Evolutionary conservation across 2,888 invertebrate genomes (phyloP), one percentile per base, ranked within the genome.

Genomic region (Yponomeuta evonymella): DNA sequence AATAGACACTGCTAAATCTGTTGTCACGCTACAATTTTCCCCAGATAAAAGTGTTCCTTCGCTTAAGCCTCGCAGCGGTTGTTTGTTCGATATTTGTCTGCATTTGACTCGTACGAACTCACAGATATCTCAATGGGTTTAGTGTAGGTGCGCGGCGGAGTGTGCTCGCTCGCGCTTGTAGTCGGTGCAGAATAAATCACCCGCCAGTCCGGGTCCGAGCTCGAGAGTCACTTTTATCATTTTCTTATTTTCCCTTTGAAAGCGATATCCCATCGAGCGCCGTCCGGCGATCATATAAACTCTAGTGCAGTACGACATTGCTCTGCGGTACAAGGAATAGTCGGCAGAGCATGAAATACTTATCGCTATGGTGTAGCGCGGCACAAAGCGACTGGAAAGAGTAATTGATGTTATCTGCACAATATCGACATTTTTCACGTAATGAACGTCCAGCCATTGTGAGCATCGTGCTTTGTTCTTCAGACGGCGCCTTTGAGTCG

Each of bases 381-480:
- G 67, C 43, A 12, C 67, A 9, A 23, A 43, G 67, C 36, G 67
- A 62, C 33, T 48, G 33, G 48, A 33, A 8, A 71, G 74, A 75
- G 78, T 80, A 81, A 81, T 79, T 80, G 79, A 80, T 81, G 79
- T 76, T 80, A 80, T 80, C 81, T 77, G 73, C 72, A 58, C 72
- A 73, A 75, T 77, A 76, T 78, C 75, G 77, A 78, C 79, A 76
- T 79, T 79, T 79, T 76, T 77, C 76, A 74, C 73, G 71, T 74
- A 75, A 75, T 72, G 75, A 74, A 72, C 70, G 72, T 69, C 68
- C 48, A 30, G 62, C 29, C 5, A n/a, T 29, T 29, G 30, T 33
- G 11, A 4, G 29, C 30, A 6, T 12, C 33, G 30, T 33, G 51
- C 51, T 15, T 58, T 58, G 51, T 58, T 58, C 51, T 12, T 58